Evolutionary conservation across 2,888 invertebrate species (phyloP).

Genomic region (Andrena praecox): DNA sequence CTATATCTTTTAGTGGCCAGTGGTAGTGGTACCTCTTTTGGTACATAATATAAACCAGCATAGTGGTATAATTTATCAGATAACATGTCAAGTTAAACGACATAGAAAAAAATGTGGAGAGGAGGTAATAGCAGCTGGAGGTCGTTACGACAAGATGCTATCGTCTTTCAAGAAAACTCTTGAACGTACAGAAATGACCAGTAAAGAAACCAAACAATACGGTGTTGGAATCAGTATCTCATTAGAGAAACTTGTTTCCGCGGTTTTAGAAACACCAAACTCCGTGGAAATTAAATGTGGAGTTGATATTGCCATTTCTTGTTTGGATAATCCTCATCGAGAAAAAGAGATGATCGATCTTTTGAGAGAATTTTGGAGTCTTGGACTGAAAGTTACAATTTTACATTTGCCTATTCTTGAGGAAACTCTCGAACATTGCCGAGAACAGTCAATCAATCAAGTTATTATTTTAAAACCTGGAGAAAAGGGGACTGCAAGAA

Average conservation of each 20-base stretch:
- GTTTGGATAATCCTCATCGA: constrained; percentile 87
- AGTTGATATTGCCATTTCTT: constrained; percentile 89
- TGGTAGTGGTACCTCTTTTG: constrained; percentile 87
- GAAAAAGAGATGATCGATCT: constrained; percentile 86
- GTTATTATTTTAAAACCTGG: constrained; percentile 88
- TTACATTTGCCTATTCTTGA: constrained; percentile 88
- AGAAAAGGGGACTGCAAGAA: constrained; percentile 86
- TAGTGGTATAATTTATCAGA: constrained; percentile 90
- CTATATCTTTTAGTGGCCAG: constrained; percentile 85
- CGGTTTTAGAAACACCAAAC: constrained; percentile 86
- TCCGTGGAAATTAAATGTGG: constrained; percentile 85
- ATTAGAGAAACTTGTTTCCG: constrained; percentile 91
- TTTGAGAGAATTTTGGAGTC: constrained; percentile 89
- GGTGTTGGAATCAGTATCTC: constrained; percentile 95
- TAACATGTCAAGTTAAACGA: constrained; percentile 87
- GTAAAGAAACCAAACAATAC: constrained; percentile 84
- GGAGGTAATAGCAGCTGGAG: constrained; percentile 94
- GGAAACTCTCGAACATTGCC: constrained; percentile 86
- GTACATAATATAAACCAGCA: constrained; percentile 88
- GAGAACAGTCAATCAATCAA: constrained; percentile 85
- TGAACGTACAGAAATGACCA: constrained; percentile 80
- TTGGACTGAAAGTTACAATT: constrained; percentile 88
- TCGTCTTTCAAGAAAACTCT: constrained; percentile 88
- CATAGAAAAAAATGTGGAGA: constrained; percentile 86
- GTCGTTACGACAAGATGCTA: constrained; percentile 94